Conservation (phyloP, 2,797 vertebrate species). For the Pseudopleuronectes americanus region DNA sequence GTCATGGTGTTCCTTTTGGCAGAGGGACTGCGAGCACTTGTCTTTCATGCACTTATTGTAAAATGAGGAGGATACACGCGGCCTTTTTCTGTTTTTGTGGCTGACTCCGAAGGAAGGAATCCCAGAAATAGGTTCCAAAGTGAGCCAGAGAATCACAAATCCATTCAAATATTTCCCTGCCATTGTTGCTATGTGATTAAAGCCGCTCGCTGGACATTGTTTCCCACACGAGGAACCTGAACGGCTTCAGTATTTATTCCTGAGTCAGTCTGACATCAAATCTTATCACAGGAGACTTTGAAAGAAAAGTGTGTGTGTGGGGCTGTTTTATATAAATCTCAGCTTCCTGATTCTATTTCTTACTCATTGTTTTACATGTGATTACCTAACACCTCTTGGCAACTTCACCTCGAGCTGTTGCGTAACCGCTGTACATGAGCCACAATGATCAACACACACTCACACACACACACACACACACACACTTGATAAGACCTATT, state of each 20-base stretch:
- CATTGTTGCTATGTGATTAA: slow-evolving; percentile 29
- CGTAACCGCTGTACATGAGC: slow-evolving; percentile 36
- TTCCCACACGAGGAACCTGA: slow-evolving; percentile 9
- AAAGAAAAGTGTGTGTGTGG: background rate
- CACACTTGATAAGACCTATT: slow-evolving; percentile 11
- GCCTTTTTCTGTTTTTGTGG: slow-evolving; percentile 41
- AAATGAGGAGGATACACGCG: background rate
- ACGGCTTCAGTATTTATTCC: slow-evolving; percentile 20
- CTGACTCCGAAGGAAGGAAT: slow-evolving; percentile 26
- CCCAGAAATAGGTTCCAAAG: slow-evolving; percentile 49
- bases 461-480: background rate
- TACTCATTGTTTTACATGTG: slow-evolving; percentile 60
- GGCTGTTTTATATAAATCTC: slow-evolving; percentile 52
- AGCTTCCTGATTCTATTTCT: slow-evolving; percentile 62
- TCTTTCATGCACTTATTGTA: background rate
- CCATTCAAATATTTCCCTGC: slow-evolving; percentile 26
- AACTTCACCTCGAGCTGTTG: slow-evolving; percentile 40
- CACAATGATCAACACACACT: background rate
- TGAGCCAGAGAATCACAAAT: slow-evolving; percentile 41
- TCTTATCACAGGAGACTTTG: slow-evolving; percentile 22
- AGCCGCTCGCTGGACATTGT: slow-evolving; percentile 25
- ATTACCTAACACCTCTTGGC: slow-evolving; percentile 64
- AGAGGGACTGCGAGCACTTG: slow-evolving; percentile 60
- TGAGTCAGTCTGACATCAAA: slow-evolving; percentile 27
- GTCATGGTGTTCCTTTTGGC: slow-evolving; percentile 59